Conservation (phyloP, 2,113 vertebrate genomes). For the Scomber colias region DNA sequence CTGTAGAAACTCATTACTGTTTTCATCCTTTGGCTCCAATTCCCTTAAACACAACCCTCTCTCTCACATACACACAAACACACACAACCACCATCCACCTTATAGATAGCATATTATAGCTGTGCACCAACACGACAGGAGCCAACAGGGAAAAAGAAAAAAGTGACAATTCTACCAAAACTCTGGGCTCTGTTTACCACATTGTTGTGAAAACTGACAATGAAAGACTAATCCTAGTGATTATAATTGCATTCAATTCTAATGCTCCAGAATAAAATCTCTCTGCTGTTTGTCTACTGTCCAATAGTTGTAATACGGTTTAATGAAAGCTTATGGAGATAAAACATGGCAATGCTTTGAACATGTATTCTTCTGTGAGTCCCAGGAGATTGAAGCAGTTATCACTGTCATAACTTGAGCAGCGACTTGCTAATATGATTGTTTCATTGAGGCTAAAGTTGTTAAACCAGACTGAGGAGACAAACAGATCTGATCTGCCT, state of each 20-base stretch:
- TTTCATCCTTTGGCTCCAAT: constrained; percentile 36
- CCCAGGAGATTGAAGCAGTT: constrained; percentile 1
- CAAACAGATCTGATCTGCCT: background rate
- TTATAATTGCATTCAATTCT: constrained; percentile 9
- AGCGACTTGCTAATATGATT: background rate
- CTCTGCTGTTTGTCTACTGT: background rate
- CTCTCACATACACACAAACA: background rate
- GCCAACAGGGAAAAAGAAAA: constrained; percentile 18
- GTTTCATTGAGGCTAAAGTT: constrained; percentile 5
- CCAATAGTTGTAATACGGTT: background rate
- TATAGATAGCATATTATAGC: constrained; percentile 30
- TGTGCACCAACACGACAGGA: constrained; percentile 19
- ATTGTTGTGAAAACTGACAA: constrained; percentile 26
- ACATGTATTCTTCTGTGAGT: background rate
- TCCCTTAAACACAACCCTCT: background rate
- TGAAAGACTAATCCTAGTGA: constrained; percentile 24
- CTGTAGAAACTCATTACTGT: constrained; percentile 42
- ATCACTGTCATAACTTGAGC: background rate
- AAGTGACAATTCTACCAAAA: constrained; percentile 6
- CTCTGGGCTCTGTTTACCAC: constrained; percentile 33
- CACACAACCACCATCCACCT: constrained; percentile 2
- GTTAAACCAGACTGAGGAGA: constrained; percentile 37
- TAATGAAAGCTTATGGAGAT: constrained; percentile 1
- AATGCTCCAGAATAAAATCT: constrained; percentile 6
- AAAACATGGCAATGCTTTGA: background rate